phyloP scores from a whole-genome alignment of 2,888 invertebrate genomes.

The Pristionchus fissidentatus region DNA sequence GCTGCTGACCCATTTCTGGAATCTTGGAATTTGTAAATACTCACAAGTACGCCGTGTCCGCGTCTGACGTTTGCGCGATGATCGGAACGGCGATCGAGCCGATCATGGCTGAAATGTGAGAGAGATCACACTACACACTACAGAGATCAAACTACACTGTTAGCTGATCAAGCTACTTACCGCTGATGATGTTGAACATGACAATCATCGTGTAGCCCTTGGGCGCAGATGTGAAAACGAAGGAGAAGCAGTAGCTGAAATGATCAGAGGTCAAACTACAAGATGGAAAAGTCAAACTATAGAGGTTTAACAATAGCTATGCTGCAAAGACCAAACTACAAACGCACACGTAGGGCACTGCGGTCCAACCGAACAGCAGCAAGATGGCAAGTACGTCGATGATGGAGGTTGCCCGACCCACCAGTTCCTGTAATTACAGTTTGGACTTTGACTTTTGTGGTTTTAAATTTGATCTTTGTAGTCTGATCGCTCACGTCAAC shows the following conservation, averaged over 20 bases:
- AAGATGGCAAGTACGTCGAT: conserved; percentile 55
- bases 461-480: not conserved
- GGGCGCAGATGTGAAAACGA: conserved; percentile 67
- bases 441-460: not conserved
- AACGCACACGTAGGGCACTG: conserved; percentile 59
- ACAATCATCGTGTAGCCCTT: conserved; percentile 71
- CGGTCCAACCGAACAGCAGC: conserved; percentile 67
- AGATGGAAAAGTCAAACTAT: not conserved
- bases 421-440: conserved; percentile 10
- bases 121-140: not conserved
- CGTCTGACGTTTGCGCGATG: conserved; percentile 58
- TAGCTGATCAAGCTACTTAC: no score
- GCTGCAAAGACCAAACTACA: not conserved
- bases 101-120: conserved; percentile 62
- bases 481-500: conserved; percentile 50
- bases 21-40: no score
- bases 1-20: no score
- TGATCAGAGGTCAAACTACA: not conserved
- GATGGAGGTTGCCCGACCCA: conserved; percentile 49
- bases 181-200: conserved; percentile 68
- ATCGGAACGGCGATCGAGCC: conserved; percentile 69
- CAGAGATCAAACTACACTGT: not conserved
- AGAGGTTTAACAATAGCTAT: not conserved
- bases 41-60: conserved; percentile 50
- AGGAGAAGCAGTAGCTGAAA: conserved; percentile 68